Percentiles rank a stretch among this genome's conserved stretches.
These are phyloP conservation scores for Butorides virescens DNA, from an alignment of 2,113 vertebrate species.

Conservation along the genomic window DNA sequence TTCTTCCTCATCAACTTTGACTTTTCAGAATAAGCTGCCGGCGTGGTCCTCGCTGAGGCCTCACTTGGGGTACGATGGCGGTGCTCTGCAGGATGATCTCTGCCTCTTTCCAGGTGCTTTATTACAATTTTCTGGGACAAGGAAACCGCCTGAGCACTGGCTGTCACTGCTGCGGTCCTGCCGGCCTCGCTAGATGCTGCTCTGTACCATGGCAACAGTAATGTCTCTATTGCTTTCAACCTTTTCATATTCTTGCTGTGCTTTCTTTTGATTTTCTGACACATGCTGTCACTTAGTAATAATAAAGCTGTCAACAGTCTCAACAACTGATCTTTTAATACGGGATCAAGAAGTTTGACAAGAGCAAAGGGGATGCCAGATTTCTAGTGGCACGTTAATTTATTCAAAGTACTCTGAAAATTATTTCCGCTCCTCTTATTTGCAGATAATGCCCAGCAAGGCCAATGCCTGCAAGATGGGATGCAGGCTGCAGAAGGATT, in stretches of 20 bases:
- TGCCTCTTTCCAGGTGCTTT: neutral
- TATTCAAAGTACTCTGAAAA: neutral
- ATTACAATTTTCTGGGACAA: neutral
- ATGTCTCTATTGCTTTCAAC: neutral
- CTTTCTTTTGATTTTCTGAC: conserved; percentile 27
- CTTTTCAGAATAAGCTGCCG: neutral
- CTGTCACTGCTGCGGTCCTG: neutral
- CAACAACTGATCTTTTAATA: neutral
- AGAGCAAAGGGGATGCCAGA: neutral
- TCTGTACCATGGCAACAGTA: conserved; percentile 5
- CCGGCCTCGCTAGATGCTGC: neutral
- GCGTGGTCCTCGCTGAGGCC: fast-evolving
- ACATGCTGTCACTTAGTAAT: conserved; percentile 5
- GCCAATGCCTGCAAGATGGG: neutral
- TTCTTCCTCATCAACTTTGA: neutral
- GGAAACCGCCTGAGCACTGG: neutral
- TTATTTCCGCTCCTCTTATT: neutral
- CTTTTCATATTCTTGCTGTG: neutral
- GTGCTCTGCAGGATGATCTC: neutral
- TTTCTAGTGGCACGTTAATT: neutral
- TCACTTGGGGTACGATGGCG: fast-evolving
- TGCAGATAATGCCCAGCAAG: neutral
- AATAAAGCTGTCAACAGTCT: conserved; percentile 22
- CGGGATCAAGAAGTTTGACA: neutral
- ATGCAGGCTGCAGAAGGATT: neutral